Conservation (phyloP, 2,888 invertebrate species). For the Vesta saturnalis region DNA sequence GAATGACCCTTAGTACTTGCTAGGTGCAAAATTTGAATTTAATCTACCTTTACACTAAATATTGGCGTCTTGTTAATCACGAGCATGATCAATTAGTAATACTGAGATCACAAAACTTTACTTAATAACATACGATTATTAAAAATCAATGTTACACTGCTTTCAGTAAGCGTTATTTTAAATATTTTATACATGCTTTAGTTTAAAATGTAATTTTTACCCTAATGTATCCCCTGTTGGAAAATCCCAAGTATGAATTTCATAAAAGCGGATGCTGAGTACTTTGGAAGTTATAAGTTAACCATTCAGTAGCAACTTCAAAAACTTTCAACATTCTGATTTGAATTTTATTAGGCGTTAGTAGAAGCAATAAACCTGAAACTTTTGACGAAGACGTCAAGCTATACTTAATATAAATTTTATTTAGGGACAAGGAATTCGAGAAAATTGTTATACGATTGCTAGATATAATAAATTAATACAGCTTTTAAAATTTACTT, state of each 20-base stretch:
- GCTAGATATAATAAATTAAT: not conserved
- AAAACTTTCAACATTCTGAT: constrained; percentile 34
- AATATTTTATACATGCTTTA: constrained; percentile 16
- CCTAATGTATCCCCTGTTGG: constrained; percentile 15
- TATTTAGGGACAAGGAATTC: constrained; percentile 3
- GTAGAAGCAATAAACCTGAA: constrained; percentile 31
- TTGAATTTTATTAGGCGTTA: constrained; percentile 34
- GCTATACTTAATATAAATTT: constrained; percentile 16
- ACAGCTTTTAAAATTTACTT: not conserved
- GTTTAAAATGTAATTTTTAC: constrained; percentile 28
- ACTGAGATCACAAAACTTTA: no score
- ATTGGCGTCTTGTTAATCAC: no score
- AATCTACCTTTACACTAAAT: no score
- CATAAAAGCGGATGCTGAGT: constrained; percentile 22
- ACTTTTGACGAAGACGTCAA: constrained; percentile 29
- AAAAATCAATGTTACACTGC: not conserved
- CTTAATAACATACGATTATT: not conserved
- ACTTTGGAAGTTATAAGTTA: constrained; percentile 29
- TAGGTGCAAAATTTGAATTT: no score
- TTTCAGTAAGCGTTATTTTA: constrained; percentile 8
- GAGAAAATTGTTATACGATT: constrained; percentile 10
- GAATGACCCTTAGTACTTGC: no score
- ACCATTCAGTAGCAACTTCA: constrained; percentile 32
- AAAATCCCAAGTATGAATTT: constrained; percentile 26
- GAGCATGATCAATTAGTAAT: no score